These are phyloP conservation scores for Leucania comma DNA, from an alignment of 2,888 invertebrate species.

Conservation along the genomic window DNA sequence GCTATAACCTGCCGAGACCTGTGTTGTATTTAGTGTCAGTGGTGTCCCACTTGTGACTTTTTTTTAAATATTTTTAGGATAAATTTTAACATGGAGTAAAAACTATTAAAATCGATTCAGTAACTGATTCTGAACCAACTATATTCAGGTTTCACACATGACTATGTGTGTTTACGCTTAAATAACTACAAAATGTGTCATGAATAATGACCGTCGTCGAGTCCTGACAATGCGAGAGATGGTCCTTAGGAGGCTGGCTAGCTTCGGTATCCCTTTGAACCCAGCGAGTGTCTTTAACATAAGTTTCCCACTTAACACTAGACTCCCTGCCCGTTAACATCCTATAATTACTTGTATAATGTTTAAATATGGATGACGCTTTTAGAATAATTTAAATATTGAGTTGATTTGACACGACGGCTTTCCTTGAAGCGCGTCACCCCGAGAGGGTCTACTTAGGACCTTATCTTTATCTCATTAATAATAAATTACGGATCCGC, in stretches of 20 bases:
- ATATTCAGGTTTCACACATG: no score
- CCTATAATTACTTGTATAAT: conserved; percentile 35
- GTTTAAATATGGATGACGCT: conserved; percentile 63
- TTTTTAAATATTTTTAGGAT: no score
- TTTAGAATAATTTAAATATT: conserved; percentile 60
- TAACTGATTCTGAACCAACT: no score
- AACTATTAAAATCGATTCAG: no score
- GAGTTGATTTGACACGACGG: conserved; percentile 58
- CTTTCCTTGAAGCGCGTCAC: conserved; percentile 30
- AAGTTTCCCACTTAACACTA: conserved; percentile 57
- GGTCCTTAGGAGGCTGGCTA: conserved; percentile 40
- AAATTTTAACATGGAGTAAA: no score
- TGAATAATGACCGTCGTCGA: conserved; percentile 44
- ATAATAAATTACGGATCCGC: conserved; percentile 64
- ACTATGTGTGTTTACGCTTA: background rate
- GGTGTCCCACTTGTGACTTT: no score
- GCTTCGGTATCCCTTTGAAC: conserved; percentile 57
- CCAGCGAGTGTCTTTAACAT: conserved; percentile 45
- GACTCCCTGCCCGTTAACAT: conserved; percentile 27
- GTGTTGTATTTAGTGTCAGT: no score
- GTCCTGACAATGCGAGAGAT: conserved; percentile 37
- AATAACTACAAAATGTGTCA: conserved; percentile 29
- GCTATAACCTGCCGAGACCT: no score
- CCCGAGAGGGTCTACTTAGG: conserved; percentile 52
- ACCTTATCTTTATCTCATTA: conserved; percentile 66